Evolutionary conservation across 2,113 vertebrate genomes (phyloP).

Genomic region (Elephantulus edwardii): DNA sequence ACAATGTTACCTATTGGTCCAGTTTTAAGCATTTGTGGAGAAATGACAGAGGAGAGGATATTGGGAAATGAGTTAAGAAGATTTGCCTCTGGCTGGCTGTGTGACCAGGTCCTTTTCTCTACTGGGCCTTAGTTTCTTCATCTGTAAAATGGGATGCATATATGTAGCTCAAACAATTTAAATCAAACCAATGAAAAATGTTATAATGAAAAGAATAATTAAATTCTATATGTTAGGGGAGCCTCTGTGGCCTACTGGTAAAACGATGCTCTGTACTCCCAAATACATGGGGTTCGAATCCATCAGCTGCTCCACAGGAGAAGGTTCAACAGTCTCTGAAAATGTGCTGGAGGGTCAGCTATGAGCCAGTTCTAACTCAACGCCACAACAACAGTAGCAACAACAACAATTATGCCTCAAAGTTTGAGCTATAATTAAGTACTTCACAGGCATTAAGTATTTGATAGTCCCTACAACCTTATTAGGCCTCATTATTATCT

Average conservation of each 20-base stretch:
- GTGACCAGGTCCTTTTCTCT: neutral
- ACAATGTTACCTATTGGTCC: no score
- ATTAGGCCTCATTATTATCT: neutral
- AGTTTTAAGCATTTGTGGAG: no score
- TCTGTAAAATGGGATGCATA: neutral
- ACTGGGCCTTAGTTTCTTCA: neutral
- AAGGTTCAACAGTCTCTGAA: no score
- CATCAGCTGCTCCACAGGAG: no score
- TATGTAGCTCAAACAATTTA: neutral
- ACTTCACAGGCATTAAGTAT: neutral
- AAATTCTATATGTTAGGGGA: neutral
- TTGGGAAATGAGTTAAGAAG: neutral
- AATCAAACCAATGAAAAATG: neutral
- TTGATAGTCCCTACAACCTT: neutral
- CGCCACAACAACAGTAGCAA: no score
- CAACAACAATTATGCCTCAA: no score
- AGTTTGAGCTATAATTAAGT: neutral
- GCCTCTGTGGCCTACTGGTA: no score
- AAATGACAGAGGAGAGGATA: neutral
- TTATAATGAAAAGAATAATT: conserved; percentile 15
- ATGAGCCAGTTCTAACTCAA: no score
- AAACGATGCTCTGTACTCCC: no score
- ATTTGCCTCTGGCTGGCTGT: neutral
- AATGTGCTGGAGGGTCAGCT: no score
- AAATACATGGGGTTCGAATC: no score